These are phyloP conservation scores for Ictalurus furcatus DNA, from an alignment of 2,113 vertebrate genomes.

Conservation along the genomic window DNA sequence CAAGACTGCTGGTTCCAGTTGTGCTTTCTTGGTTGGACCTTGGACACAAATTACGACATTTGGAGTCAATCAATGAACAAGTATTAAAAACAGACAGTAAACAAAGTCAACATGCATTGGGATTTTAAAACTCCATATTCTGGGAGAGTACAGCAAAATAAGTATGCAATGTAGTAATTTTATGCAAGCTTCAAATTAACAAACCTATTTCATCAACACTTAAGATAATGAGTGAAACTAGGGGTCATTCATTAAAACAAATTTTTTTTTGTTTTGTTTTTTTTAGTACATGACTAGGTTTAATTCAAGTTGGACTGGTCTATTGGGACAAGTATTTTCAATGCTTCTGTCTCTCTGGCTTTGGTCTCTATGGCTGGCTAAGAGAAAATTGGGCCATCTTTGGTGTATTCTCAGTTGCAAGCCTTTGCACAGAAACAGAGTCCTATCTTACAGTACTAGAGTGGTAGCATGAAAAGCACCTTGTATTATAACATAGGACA, in stretches of 20 bases:
- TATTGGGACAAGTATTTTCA: neutral
- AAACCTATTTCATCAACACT: neutral
- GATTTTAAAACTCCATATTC: neutral
- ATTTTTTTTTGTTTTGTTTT: too few relatives aligned
- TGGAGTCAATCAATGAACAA: neutral
- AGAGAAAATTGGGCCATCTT: constrained; percentile 2
- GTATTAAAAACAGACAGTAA: neutral
- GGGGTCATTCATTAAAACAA: neutral
- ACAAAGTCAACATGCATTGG: neutral
- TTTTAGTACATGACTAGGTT: neutral
- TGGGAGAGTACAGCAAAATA: neutral
- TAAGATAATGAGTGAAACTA: neutral
- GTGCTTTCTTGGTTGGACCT: neutral
- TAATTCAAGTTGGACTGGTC: neutral
- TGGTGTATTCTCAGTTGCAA: constrained; percentile 15
- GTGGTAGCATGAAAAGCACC: constrained; percentile 55
- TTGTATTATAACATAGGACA: constrained; percentile 59
- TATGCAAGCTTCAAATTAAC: neutral
- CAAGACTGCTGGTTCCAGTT: neutral
- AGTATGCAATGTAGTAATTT: neutral
- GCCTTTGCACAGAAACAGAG: constrained; percentile 13
- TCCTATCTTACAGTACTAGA: constrained; percentile 3
- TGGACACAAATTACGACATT: neutral
- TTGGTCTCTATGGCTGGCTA: neutral
- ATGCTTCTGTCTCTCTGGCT: neutral